Percentiles rank a stretch among this genome's conserved stretches.
Conservation (phyloP, 2,888 invertebrate genomes). For the Athalia rosae region DNA sequence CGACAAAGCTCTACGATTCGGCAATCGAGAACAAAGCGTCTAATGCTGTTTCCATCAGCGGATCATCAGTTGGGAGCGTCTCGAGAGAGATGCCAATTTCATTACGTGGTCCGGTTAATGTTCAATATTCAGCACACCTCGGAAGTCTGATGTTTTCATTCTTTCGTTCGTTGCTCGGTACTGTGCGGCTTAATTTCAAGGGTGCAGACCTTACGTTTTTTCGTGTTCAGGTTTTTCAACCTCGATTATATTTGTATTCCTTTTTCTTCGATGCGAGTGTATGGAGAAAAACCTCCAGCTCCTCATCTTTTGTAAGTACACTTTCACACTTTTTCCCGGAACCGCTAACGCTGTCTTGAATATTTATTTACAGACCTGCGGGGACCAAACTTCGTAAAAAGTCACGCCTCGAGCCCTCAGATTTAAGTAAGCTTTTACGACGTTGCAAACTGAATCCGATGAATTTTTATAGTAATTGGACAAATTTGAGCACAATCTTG, state of each 20-base stretch:
- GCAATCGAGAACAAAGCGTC: conserved; percentile 33
- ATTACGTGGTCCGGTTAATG: conserved; percentile 21
- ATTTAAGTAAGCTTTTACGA: conserved; percentile 9
- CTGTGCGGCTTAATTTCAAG: neutral
- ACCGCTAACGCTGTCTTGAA: conserved; percentile 9
- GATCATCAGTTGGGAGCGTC: conserved; percentile 20
- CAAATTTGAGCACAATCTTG: neutral
- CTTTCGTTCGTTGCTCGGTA: neutral
- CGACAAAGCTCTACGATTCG: conserved; percentile 16
- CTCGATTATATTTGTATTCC: neutral
- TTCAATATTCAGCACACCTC: conserved; percentile 6
- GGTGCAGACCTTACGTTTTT: neutral
- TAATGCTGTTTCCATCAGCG: conserved; percentile 30
- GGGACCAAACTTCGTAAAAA: neutral
- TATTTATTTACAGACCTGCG: neutral
- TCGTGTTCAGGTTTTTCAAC: neutral
- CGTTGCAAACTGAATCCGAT: neutral
- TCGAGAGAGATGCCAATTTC: conserved; percentile 31
- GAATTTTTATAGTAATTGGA: neutral
- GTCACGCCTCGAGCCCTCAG: neutral
- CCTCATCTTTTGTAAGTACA: neutral
- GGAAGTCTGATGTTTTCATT: neutral
- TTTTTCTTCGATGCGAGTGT: neutral
- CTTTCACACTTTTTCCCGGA: neutral
- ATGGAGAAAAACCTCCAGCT: neutral